Base-by-base conservation (phyloP, 2,888 invertebrate species). In the Phortica magna region DNA sequence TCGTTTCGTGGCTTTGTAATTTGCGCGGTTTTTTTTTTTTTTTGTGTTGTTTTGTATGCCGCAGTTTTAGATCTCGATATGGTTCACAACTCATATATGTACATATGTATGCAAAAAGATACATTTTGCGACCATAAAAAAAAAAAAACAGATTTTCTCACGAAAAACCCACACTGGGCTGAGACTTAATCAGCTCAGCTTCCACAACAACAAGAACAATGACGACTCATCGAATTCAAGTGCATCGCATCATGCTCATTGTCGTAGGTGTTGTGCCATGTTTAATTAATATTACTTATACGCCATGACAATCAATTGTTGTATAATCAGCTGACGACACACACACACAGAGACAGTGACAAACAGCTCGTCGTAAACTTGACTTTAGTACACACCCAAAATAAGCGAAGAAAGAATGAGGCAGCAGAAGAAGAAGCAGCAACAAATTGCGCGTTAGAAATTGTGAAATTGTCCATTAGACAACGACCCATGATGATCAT, bases 151-250 rank as follows among this genome's bases (percentile, higher is more conserved):
- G 22, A 71, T 71, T 71, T 71, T 71, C 70, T 71, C 70, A 71
- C 70, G 70, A 71, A 71, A 48, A 55, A 71, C 70, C 70, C 70
- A 71, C 70, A 55, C 70, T 12, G 12, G 7, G n/a, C 70, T 12
- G 53, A 14, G 3, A 53, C 4, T 5, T 22, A 9, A 10, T 22
- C 22, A 9, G 22, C 22, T 22, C 10, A 61, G 61, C 14, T n/a
- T 4, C 12, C 14, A 65, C 0, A 39, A 17, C 48, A 48, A n/a
- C 65, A 17, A 65, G 4, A 6, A 22, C 17, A 22, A 10, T 17
- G 22, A 61, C 61, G 61, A 22, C 61, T 61, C 61, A 61, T 61
- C 61, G 31, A 61, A 61, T 0, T 61, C 61, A 61, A 61, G 22
- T 61, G 61, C 61, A 61, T 22, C 19, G 61, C n/a, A 17, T 61